These are phyloP conservation scores for Agrotis exclamationis DNA, from an alignment of 2,888 invertebrate genomes.

Conservation along the genomic window DNA sequence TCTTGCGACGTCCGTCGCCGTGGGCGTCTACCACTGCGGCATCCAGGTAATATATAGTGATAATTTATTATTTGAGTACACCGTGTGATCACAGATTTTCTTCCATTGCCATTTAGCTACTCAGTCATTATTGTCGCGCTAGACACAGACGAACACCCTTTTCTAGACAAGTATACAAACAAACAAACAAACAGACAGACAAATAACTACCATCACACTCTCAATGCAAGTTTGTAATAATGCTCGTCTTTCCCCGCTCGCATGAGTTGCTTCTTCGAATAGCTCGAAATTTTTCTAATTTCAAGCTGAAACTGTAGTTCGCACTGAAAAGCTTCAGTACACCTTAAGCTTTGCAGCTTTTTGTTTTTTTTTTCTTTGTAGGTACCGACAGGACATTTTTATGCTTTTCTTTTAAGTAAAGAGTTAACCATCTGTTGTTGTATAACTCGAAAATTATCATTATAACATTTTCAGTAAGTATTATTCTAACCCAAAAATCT, in stretches of 20 bases:
- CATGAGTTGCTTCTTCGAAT: constrained; percentile 43
- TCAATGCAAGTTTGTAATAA: constrained; percentile 15
- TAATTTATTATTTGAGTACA: too few species aligned
- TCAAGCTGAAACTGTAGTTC: constrained; percentile 49
- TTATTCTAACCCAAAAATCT: too few species aligned
- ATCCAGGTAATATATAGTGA: too few species aligned
- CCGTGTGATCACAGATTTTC: too few species aligned
- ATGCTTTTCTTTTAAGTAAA: neutral
- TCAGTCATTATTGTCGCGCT: too few species aligned
- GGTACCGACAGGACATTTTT: neutral
- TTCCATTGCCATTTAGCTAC: neutral
- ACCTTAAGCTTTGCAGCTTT: constrained; percentile 1
- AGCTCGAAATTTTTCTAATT: constrained; percentile 52
- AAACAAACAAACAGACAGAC: constrained; percentile 11
- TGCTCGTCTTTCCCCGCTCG: constrained; percentile 19
- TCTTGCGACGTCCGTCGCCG: too few species aligned
- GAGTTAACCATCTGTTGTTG: too few species aligned
- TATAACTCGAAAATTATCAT: too few species aligned
- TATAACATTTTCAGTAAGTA: too few species aligned
- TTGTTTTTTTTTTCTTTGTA: neutral
- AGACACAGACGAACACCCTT: neutral
- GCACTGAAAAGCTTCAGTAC: constrained; percentile 24
- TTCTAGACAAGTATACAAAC: neutral
- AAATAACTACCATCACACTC: neutral
- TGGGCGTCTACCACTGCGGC: too few species aligned